Evolutionary conservation across 2,797 vertebrate genomes (phyloP).

Genomic region (Scolopax bukidnonensis): DNA sequence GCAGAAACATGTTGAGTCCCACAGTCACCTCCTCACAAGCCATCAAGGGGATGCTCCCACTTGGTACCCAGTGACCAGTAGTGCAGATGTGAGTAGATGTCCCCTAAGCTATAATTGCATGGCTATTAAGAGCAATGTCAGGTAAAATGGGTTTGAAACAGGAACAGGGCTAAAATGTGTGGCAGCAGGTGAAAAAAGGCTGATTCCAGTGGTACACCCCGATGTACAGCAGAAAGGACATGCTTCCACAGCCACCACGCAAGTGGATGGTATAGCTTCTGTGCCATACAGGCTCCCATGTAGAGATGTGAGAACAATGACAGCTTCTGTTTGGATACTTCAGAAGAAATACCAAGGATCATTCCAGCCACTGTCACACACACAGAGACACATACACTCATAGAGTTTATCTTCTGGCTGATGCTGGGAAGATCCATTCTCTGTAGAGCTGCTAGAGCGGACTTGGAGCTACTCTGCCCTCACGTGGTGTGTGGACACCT

Average conservation of each 20-base stretch:
- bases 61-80: neutral
- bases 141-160: neutral
- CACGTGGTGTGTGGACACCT: neutral
- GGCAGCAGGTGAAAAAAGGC: neutral
- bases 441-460: neutral
- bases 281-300: neutral
- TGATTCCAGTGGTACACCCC: neutral
- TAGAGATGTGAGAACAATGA: neutral
- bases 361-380: neutral
- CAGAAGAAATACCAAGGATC: neutral
- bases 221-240: neutral
- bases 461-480: conserved; percentile 37
- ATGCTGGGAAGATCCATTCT: neutral
- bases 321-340: neutral
- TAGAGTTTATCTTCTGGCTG: accelerated
- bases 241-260: neutral
- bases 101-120: neutral
- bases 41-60: neutral
- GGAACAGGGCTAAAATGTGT: neutral
- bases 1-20: neutral
- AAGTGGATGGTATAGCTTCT: accelerated
- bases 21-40: neutral
- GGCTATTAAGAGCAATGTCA: neutral
- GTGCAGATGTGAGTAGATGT: neutral
- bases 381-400: accelerated